These are phyloP conservation scores for Ypsolopha scabrella DNA, from an alignment of 2,888 invertebrate genomes.

Conservation along the genomic window DNA sequence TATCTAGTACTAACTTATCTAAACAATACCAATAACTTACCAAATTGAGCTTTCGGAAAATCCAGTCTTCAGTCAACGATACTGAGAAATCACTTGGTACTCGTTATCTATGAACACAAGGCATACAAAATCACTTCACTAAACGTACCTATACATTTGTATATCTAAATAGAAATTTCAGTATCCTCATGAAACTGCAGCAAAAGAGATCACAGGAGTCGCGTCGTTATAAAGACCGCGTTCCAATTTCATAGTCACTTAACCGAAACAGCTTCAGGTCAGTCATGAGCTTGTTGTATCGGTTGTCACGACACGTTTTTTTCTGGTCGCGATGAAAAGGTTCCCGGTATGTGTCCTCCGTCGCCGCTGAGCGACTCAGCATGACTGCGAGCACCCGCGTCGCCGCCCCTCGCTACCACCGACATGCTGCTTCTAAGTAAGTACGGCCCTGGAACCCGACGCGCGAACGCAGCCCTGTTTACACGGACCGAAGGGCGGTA, in stretches of 20 bases:
- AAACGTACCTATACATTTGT: constrained; percentile 24
- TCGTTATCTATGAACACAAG: constrained; percentile 26
- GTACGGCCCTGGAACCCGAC: constrained; percentile 33
- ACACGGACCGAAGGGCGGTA: constrained; percentile 44
- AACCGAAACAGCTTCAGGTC: constrained; percentile 20
- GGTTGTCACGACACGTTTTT: constrained; percentile 54
- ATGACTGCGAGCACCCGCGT: constrained; percentile 69
- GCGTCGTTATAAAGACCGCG: constrained; percentile 49
- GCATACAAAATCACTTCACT: constrained; percentile 52
- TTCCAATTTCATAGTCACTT: constrained; percentile 28
- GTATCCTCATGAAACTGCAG: constrained; percentile 43
- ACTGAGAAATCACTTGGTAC: constrained; percentile 17
- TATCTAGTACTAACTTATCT: not conserved
- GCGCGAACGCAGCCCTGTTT: constrained; percentile 57
- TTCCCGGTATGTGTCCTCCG: constrained; percentile 64
- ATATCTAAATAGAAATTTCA: constrained; percentile 29
- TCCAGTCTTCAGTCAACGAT: constrained; percentile 17
- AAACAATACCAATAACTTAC: constrained; percentile 6
- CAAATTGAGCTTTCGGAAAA: constrained; percentile 11
- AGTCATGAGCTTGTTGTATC: constrained; percentile 41
- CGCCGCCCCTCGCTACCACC: constrained; percentile 57
- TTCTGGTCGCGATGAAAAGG: constrained; percentile 48
- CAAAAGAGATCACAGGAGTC: constrained; percentile 50
- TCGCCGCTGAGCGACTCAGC: constrained; percentile 65
- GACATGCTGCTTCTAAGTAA: no score